Conservation (phyloP, 2,888 invertebrate genomes). For the Kryphioiulus occultus region DNA sequence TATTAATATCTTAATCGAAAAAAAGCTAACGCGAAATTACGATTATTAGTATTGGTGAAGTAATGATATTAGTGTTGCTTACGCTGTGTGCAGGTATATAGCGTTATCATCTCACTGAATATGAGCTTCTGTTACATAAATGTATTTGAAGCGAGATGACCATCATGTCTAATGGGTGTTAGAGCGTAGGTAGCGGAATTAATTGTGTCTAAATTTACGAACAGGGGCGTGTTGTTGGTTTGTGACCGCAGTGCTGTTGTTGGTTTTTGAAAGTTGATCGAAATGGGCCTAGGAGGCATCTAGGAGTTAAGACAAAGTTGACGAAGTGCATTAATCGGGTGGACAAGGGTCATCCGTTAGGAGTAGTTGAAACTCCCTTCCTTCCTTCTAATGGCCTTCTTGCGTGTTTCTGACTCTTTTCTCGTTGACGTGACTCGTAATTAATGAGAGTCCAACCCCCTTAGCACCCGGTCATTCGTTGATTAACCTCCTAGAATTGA, state of each 20-base stretch:
- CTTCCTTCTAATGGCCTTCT: too few relatives aligned
- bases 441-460: slow-evolving; percentile 12
- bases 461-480: background rate
- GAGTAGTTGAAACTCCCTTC: background rate
- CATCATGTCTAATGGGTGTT: background rate
- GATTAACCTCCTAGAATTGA: background rate
- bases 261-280: background rate
- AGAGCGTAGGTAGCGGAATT: background rate
- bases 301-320: background rate
- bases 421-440: background rate
- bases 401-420: background rate
- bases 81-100: too few relatives aligned
- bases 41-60: too few relatives aligned
- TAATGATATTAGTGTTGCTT: too few relatives aligned
- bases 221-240: background rate
- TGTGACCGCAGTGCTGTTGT: background rate
- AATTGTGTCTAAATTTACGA: background rate
- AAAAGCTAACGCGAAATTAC: too few relatives aligned
- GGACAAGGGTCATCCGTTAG: slow-evolving; percentile 35
- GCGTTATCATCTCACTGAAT: too few relatives aligned
- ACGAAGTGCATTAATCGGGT: background rate
- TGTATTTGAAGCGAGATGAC: too few relatives aligned
- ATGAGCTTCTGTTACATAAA: too few relatives aligned
- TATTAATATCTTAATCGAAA: too few relatives aligned
- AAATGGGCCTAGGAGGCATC: background rate